Percentiles rank a stretch among this genome's conserved stretches.
Evolutionary conservation across 2,113 vertebrate species (phyloP).

Genomic region (Macquaria australasica): DNA sequence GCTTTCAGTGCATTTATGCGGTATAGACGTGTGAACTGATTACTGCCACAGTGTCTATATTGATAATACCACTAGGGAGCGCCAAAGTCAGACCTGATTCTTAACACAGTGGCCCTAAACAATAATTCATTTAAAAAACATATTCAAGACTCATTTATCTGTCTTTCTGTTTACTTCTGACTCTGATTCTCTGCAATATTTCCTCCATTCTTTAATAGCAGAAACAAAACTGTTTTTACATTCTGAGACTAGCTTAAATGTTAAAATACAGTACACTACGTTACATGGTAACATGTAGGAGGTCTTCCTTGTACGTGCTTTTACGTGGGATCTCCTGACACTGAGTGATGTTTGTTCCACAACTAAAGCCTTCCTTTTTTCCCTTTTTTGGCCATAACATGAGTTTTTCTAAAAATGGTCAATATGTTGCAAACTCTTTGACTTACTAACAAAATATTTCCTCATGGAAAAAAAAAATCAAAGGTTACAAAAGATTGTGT

Average conservation of each 20-base stretch:
- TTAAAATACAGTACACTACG: neutral
- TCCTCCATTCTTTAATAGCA: neutral
- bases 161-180: neutral
- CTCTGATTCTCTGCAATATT: neutral
- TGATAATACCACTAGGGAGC: slow-evolving; percentile 7
- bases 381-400: slow-evolving; percentile 17
- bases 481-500: neutral
- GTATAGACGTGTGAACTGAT: neutral
- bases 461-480: no score
- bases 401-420: neutral
- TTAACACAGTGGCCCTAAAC: neutral
- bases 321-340: neutral
- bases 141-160: neutral
- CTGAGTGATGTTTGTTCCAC: neutral
- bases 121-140: neutral
- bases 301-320: neutral
- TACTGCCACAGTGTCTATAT: neutral
- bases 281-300: neutral
- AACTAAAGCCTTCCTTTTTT: neutral
- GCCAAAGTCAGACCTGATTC: neutral
- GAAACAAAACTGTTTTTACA: neutral
- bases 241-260: neutral
- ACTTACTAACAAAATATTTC: neutral
- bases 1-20: neutral
- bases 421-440: neutral